A percentile compares a stretch with the other conserved stretches of the same genome.
Conservation (phyloP, 2,888 invertebrate species). For the Drosophila acutilabella region DNA sequence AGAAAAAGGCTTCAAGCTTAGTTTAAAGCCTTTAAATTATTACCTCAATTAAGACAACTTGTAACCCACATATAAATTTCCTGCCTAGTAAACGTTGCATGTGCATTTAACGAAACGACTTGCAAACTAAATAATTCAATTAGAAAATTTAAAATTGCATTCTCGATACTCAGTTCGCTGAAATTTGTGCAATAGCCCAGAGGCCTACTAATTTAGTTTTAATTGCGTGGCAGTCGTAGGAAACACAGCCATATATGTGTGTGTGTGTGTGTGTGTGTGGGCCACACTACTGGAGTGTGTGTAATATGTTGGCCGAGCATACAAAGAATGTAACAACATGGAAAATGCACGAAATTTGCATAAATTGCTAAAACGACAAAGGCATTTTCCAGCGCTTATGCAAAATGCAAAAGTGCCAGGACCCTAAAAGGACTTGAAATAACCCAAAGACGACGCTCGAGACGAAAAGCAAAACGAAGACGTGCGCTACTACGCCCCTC, state of each 20-base stretch:
- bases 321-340: conserved; percentile 80
- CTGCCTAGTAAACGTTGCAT: conserved; percentile 37
- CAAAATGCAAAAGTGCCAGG: conserved; percentile 76
- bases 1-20: no score
- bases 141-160: conserved; percentile 57
- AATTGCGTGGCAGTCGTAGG: conserved; percentile 72
- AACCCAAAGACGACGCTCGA: conserved; percentile 30
- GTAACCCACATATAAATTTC: no score
- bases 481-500: conserved; percentile 28
- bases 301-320: conserved; percentile 48
- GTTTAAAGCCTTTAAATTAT: no score
- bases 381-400: conserved; percentile 81
- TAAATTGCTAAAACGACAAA: conserved; percentile 77
- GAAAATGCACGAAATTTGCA: conserved; percentile 80
- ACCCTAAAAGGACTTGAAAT: conserved; percentile 45
- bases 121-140: conserved; percentile 77
- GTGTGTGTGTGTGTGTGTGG: neutral
- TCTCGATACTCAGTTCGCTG: conserved; percentile 30
- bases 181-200: conserved; percentile 49
- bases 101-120: conserved; percentile 58
- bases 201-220: conserved; percentile 81
- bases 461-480: conserved; percentile 40
- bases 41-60: no score
- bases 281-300: conserved; percentile 22
- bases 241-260: conserved; percentile 6